phyloP scores from a whole-genome alignment of 2,888 invertebrate species.

The Neocrepidodera transversa region DNA sequence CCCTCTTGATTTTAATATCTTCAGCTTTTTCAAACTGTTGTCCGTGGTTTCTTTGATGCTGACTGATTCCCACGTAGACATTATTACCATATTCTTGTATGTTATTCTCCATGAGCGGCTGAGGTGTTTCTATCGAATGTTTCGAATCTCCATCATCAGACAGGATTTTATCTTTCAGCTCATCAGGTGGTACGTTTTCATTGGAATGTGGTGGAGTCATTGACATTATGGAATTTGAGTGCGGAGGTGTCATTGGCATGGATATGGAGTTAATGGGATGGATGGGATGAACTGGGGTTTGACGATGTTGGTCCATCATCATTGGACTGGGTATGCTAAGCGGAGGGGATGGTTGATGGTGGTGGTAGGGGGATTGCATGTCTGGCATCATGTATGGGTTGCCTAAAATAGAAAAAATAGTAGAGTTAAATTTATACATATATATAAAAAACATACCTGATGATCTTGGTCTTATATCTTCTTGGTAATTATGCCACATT shows the following conservation, averaged over 20 bases:
- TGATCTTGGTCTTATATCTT: slow-evolving; percentile 45
- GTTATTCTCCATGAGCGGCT: slow-evolving; percentile 29
- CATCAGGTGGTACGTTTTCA: slow-evolving; percentile 48
- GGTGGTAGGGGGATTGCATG: slow-evolving; percentile 30
- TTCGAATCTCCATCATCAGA: slow-evolving; percentile 17
- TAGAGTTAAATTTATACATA: background rate
- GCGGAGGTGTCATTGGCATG: slow-evolving; percentile 40
- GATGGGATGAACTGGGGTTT: slow-evolving; percentile 36
- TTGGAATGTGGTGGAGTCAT: slow-evolving; percentile 45
- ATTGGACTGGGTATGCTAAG: slow-evolving; percentile 39
- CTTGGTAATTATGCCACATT: slow-evolving; percentile 55
- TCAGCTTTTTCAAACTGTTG: slow-evolving; percentile 41
- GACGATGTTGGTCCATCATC: slow-evolving; percentile 41
- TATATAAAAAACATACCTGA: too few relatives aligned
- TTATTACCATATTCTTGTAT: slow-evolving; percentile 7
- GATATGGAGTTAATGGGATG: slow-evolving; percentile 29
- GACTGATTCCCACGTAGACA: slow-evolving; percentile 1
- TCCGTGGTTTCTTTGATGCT: slow-evolving; percentile 14
- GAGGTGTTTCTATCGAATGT: slow-evolving; percentile 24
- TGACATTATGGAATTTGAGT: slow-evolving; percentile 32
- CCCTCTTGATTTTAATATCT: slow-evolving; percentile 51
- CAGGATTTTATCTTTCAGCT: slow-evolving; percentile 18
- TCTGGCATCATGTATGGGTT: slow-evolving; percentile 42
- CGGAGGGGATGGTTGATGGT: slow-evolving; percentile 37
- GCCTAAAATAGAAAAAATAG: slow-evolving; percentile 18